Evolutionary conservation across 1,140 invertebrate species (phyloP), one percentile per base, ranked within the genome.

Genomic region (Drosophila repletoides): DNA sequence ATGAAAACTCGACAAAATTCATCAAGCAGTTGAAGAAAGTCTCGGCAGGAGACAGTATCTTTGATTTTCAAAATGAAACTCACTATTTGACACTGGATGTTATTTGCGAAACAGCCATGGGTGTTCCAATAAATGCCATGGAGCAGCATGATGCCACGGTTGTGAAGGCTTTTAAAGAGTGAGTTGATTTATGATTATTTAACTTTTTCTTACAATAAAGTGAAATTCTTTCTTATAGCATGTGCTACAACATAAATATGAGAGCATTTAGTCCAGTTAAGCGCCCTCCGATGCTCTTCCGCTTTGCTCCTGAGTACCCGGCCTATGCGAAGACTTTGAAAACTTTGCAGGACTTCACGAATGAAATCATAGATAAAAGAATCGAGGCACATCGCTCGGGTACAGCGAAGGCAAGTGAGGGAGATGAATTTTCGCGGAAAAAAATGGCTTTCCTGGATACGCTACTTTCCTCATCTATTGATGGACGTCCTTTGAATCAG

Each of bases 1-100:
- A 95, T 69, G 91, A 93, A 31, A 93, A 95, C 68, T 91, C 92
- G 5, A 77, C 90, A 6, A 91, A 93, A 31, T 91, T 97, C 15
- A 89, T 97, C 2, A 73, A 91, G 22, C 69, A 90, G 21, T 77
- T 93, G 24, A 73, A 28, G 7, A 41, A 52, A n/a, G 65, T 70
- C 2, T 41, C 87, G 0, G 59, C 68, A 4, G 74, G 74, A 10
- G 69, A 67, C 31, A 70, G 24, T 3, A 88, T 88, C 5, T 81
- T 89, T 1, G 87, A 89, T 41, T 84, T 89, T 29, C 88, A 89
- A 38, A 56, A 89, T 1, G 53, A 83, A 55, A 40, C 71, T 1
- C 88, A 89, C 28, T 84, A 89, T 29, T 12, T 89, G 0, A 89
- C 88, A 5, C 9, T 89, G 48, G 88, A 89, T 51, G 72, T 89